These are phyloP conservation scores for Pelochelys cantorii DNA, from an alignment of 2,797 vertebrate genomes.

Conservation along the genomic window DNA sequence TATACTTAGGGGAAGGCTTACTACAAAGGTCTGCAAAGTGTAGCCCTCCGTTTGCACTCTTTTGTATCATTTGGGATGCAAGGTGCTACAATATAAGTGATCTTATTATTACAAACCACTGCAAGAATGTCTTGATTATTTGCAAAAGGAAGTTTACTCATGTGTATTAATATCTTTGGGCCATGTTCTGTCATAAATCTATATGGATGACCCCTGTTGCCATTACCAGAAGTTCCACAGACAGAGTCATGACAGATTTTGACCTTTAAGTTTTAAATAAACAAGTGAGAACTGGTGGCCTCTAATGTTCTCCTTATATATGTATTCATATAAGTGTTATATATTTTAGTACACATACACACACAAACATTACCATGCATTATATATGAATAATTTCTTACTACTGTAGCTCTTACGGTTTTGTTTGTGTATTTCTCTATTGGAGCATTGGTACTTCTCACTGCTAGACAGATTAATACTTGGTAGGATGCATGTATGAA, in stretches of 20 bases:
- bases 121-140: background rate
- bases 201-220: background rate
- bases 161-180: background rate
- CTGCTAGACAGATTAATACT: background rate
- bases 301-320: background rate
- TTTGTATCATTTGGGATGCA: too few relatives aligned
- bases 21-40: too few relatives aligned
- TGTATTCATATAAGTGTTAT: background rate
- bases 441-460: background rate
- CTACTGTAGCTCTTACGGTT: background rate
- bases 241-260: background rate
- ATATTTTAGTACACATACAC: background rate
- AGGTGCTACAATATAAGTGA: background rate
- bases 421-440: background rate
- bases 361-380: background rate
- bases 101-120: background rate
- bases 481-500: constrained; percentile 2
- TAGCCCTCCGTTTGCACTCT: too few relatives aligned
- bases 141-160: background rate
- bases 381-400: background rate
- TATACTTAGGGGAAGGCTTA: too few relatives aligned
- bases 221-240: background rate
- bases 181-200: background rate
- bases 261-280: background rate
- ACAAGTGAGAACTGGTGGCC: background rate